These are phyloP conservation scores for Myotis lucifugus DNA, from an alignment of 2,113 vertebrate genomes.

Conservation along the genomic window DNA sequence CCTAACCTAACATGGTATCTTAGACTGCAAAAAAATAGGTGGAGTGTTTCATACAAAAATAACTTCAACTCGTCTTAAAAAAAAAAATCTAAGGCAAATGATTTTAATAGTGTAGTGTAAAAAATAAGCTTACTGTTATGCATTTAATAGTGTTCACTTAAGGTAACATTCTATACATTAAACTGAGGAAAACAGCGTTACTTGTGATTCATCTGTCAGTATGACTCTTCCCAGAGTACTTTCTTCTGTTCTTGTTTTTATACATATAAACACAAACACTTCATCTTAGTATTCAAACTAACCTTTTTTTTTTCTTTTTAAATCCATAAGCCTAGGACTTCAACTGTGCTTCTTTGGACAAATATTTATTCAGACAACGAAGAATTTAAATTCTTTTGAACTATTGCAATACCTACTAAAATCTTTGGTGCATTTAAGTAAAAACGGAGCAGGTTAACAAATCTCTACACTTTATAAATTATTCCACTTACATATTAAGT, in stretches of 20 bases:
- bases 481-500: conserved; percentile 78
- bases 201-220: conserved; percentile 77
- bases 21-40: conserved; percentile 57
- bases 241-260: conserved; percentile 78
- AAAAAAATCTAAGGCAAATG: conserved; percentile 69
- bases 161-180: conserved; percentile 78
- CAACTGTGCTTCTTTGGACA: conserved; percentile 88
- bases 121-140: conserved; percentile 71
- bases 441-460: conserved; percentile 79
- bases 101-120: conserved; percentile 74
- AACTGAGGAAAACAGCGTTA: conserved; percentile 74
- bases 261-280: conserved; percentile 81
- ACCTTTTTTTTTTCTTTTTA: conserved; percentile 55
- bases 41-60: conserved; percentile 71
- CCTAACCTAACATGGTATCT: conserved; percentile 43
- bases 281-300: conserved; percentile 80
- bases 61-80: conserved; percentile 62
- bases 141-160: conserved; percentile 84
- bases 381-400: conserved; percentile 78
- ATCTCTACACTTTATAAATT: conserved; percentile 80
- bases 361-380: conserved; percentile 82
- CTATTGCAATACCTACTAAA: conserved; percentile 84
- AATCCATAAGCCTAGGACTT: conserved; percentile 81
- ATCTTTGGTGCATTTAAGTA: conserved; percentile 87
- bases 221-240: conserved; percentile 83